Base-by-base conservation (phyloP, 2,797 vertebrate genomes). In the Cyprinodon diabolis region DNA sequence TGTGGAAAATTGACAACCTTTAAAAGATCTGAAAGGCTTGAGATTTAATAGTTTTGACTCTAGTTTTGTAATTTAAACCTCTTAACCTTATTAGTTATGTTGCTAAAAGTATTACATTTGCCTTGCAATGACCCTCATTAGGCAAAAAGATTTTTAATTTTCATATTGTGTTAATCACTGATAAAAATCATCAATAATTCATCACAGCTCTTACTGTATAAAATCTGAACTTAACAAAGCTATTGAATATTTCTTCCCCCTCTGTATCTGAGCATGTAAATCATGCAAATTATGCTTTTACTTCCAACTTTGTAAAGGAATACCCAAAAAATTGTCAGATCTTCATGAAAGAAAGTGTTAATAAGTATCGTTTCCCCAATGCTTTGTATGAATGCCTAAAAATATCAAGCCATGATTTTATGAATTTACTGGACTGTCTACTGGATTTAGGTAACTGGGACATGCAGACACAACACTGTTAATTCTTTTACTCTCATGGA, bases 141-240 rank as follows among this genome's bases (percentile, higher is more conserved):
- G 3, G 35, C n/a, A 12, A 23, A 52, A 73, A 66, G 35, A 63
- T 43, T 13, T 17, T 58, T 79, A 8, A 56, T 57, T 74, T 54
- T 57, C 40, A 54, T 66, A 76, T 48, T 76, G 56, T 74, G 23
- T 49, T 66, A 72, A 71, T 69, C 37, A 67, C 37, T 63, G 47
- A 66, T 58, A 48, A 62, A 57, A 69, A 65, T 72, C 62, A 74
- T 76, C 43, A 76, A 74, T 84, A 74, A 81, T 86, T 79, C 49
- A 73, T 76, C n/a, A 69, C n/a, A 52, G 45, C 13, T 35, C 68
- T 79, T 15, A 43, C 37, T 45, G 21, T 83, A 76, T 58, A 47
- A 79, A 45, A 17, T 56, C 35, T 48, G 66, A 30, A 30, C 30
- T 30, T 30, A 30, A 30, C 30, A 30, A 30, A 30, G 45, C 71